phyloP scores from a whole-genome alignment of 2,797 vertebrate genomes.

The Scomberomorus guttatus region DNA sequence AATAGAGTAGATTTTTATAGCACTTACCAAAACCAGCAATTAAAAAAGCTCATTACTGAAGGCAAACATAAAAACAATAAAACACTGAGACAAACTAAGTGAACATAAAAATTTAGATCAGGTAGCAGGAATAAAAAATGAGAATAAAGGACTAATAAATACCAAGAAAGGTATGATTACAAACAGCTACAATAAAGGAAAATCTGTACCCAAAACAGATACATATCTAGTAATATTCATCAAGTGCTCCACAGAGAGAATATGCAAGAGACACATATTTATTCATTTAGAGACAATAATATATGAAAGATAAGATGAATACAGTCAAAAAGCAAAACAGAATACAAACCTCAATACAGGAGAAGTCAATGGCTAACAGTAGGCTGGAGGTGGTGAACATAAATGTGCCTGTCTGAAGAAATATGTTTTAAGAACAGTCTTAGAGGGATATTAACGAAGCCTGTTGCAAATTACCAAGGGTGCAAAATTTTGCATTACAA shows the following conservation, averaged over 20 bases:
- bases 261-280: not conserved
- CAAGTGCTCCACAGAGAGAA: not conserved
- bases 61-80: constrained; percentile 14
- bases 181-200: not conserved
- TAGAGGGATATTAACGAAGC: too few relatives aligned
- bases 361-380: not conserved
- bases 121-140: not conserved
- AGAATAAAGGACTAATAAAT: not conserved
- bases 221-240: not conserved
- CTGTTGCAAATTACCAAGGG: too few relatives aligned
- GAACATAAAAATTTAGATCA: constrained; percentile 14
- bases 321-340: not conserved
- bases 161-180: not conserved
- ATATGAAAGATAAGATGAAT: not conserved
- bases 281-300: not conserved
- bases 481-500: too few relatives aligned
- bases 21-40: constrained; percentile 13
- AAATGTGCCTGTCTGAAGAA: not conserved
- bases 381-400: not conserved
- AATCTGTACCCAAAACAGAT: not conserved
- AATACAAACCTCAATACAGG: not conserved
- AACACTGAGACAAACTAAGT: constrained; percentile 11
- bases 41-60: constrained; percentile 17
- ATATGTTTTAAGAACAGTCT: not conserved
- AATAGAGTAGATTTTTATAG: constrained; percentile 23